Base-by-base conservation (phyloP, 2,888 invertebrate genomes). In the Synergus gifuensis region DNA sequence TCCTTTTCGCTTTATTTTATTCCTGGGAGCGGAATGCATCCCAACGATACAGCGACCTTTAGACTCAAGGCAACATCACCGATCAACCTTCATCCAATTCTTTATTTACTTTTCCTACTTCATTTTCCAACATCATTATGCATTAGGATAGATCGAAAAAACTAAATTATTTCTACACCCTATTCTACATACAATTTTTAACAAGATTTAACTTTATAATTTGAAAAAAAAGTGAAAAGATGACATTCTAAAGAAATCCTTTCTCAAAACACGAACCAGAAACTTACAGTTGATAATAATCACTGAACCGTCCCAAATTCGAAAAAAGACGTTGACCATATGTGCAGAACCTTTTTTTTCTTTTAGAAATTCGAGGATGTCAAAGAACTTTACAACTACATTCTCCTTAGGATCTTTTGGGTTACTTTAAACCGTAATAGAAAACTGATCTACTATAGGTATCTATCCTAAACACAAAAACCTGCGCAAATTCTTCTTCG, bases 291-390 rank as follows among this genome's bases (percentile, higher is more conserved):
- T 73, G 73, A 73, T 73, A 73, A 54, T 73, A 73, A 73, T 73
- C 73, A 49, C 11, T 73, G 73, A 73, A 54, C 73, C 73, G 49
- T 73, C 28, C 36, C n/a, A 73, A 49, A 54, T 73, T 54, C 22
- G 54, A 73, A 73, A 54, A 73, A 73, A 54, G 54, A 54, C 73
- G 73, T 73, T 73, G 73, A 73, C 73, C 73, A 73, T 73, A 73
- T 73, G 73, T 73, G 73, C 54, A n/a, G 54, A 54, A 49, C 73
- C 73, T 54, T 73, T 73, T 73, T 54, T 36, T 54, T 46, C 18
- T 73, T 14, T 73, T n/a, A 28, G 49, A 73, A 73, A 49, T 16
- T 73, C 54, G 28, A 49, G 69, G 49, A 44, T 67, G 67, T 67
- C 67, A 46, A 44, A 67, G 11, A 22, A 67, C 44, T 67, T 14